Evolutionary conservation across 1,140 invertebrate genomes (phyloP).

Genomic region (Drosophila yakuba): DNA sequence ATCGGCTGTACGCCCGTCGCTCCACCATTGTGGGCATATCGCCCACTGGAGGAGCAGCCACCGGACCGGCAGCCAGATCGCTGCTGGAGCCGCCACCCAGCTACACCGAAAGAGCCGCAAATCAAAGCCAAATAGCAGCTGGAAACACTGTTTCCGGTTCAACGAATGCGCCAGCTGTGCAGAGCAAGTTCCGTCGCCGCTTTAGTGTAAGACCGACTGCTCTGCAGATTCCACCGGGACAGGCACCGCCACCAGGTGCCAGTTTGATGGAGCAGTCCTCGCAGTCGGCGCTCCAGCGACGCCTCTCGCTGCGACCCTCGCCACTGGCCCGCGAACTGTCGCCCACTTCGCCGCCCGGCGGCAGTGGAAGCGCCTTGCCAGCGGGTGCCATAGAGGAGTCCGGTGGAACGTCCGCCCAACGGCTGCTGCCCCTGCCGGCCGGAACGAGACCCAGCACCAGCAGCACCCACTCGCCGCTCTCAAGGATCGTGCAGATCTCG

Average conservation of each 20-base stretch:
- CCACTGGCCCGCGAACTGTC: constrained; percentile 72
- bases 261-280: constrained; percentile 50
- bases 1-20: constrained; percentile 74
- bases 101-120: constrained; percentile 55
- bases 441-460: constrained; percentile 67
- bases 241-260: constrained; percentile 74
- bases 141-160: not conserved
- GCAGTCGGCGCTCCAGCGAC: constrained; percentile 75
- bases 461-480: constrained; percentile 81
- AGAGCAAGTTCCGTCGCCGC: constrained; percentile 74
- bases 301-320: constrained; percentile 79
- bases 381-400: constrained; percentile 35
- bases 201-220: constrained; percentile 82
- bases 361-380: not conserved
- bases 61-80: constrained; percentile 7
- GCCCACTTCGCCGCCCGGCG: constrained; percentile 45
- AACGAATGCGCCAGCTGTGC: constrained; percentile 8
- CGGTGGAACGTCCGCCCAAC: constrained; percentile 33
- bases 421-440: constrained; percentile 55
- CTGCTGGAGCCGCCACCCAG: constrained; percentile 75
- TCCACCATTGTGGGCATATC: constrained; percentile 80
- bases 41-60: constrained; percentile 12
- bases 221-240: constrained; percentile 78
- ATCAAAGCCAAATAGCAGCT: not conserved
- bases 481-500: constrained; percentile 80